These are phyloP conservation scores for Sinocyclocheilus rhinocerous DNA, from an alignment of 2,113 vertebrate species.

Conservation along the genomic window DNA sequence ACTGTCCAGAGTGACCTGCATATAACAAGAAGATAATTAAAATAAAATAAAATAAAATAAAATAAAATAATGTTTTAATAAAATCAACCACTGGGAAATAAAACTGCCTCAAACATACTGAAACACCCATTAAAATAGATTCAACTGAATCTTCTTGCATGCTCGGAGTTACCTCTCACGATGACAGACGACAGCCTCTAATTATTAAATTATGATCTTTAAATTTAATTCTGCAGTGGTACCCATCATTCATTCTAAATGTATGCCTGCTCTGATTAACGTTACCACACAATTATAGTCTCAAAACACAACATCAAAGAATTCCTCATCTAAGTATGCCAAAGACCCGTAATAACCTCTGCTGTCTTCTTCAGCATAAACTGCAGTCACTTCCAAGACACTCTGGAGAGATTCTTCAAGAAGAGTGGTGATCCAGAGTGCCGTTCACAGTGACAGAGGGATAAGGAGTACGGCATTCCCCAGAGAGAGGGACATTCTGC, in stretches of 20 bases:
- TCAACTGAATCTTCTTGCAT: neutral
- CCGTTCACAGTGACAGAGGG: neutral
- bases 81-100: neutral
- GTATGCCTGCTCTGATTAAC: neutral
- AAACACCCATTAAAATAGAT: neutral
- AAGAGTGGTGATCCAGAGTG: neutral
- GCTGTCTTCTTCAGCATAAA: neutral
- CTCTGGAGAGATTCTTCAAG: neutral
- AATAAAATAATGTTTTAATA: neutral
- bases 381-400: neutral
- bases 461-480: neutral
- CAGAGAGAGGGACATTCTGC: slow-evolving; percentile 7
- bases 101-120: neutral
- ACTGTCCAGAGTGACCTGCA: neutral
- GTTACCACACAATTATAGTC: neutral
- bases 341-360: neutral
- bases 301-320: slow-evolving; percentile 2
- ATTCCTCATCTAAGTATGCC: neutral
- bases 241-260: neutral
- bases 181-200: neutral
- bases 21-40: neutral
- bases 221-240: neutral
- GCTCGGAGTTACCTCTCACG: neutral
- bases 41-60: neutral
- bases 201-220: neutral